Conservation (phyloP, 2,113 vertebrate species). For the crab-eating macaque (Macaca fascicularis) region T2T-MFA8v1.1 NC_088392.1:17319001-17319500, state of each 20-base stretch:
- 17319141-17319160: background rate
- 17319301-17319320: background rate
- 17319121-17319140: accelerated
- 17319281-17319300: background rate
- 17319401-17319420: background rate
- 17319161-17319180: accelerated
- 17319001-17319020: background rate
- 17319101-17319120: accelerated
- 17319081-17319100: accelerated
- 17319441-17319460: background rate
- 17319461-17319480: background rate
- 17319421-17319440: accelerated
- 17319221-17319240: background rate
- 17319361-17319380: background rate
- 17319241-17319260: background rate
- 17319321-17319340: background rate
- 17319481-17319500: background rate
- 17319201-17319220: background rate
- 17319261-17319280: background rate
- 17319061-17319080: accelerated
- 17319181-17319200: accelerated
- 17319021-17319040: accelerated
- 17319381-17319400: background rate
- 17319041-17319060: accelerated
- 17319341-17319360: background rate